Percentiles rank a stretch among this genome's conserved stretches.
These are phyloP conservation scores for Lasioglossum vierecki DNA, from an alignment of 2,888 invertebrate genomes.

Conservation along the genomic window DNA sequence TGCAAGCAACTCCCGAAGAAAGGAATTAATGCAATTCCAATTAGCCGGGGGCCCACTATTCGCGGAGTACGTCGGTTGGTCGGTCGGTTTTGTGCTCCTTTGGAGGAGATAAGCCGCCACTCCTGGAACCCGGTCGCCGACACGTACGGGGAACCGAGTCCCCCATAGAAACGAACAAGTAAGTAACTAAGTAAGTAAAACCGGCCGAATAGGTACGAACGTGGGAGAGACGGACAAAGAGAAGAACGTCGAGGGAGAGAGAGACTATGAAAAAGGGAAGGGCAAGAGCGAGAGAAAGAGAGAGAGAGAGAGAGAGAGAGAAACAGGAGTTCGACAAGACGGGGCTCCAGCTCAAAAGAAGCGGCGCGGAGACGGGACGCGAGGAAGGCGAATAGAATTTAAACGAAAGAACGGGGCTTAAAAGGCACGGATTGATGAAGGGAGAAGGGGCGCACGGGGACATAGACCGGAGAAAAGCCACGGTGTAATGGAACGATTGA, in stretches of 20 bases:
- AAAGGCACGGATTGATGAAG: slow-evolving; percentile 25
- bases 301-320: neutral
- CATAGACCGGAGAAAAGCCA: slow-evolving; percentile 11
- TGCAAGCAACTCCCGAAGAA: slow-evolving; percentile 61
- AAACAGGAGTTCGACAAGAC: slow-evolving; percentile 20
- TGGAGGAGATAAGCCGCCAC: slow-evolving; percentile 67
- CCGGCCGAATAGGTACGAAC: slow-evolving; percentile 58
- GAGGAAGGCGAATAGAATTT: slow-evolving; percentile 43
- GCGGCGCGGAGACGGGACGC: slow-evolving; percentile 15
- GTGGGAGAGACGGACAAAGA: slow-evolving; percentile 58
- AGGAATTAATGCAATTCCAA: slow-evolving; percentile 77
- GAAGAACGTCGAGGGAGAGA: slow-evolving; percentile 3
- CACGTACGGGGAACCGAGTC: slow-evolving; percentile 55
- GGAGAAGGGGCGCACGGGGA: neutral
- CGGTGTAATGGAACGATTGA: slow-evolving; percentile 39
- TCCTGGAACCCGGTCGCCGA: slow-evolving; percentile 56
- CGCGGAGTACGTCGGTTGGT: slow-evolving; percentile 28
- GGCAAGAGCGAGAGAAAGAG: slow-evolving; percentile 11
- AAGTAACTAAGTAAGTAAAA: slow-evolving; percentile 71
- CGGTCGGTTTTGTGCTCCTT: slow-evolving; percentile 69
- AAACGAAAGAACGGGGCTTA: slow-evolving; percentile 40
- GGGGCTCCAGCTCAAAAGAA: slow-evolving; percentile 50
- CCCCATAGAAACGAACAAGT: slow-evolving; percentile 60
- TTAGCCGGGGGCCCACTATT: slow-evolving; percentile 66
- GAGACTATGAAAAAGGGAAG: slow-evolving; percentile 22